Conservation (phyloP, 2,888 invertebrate species). For the Archips crataeganus region DNA sequence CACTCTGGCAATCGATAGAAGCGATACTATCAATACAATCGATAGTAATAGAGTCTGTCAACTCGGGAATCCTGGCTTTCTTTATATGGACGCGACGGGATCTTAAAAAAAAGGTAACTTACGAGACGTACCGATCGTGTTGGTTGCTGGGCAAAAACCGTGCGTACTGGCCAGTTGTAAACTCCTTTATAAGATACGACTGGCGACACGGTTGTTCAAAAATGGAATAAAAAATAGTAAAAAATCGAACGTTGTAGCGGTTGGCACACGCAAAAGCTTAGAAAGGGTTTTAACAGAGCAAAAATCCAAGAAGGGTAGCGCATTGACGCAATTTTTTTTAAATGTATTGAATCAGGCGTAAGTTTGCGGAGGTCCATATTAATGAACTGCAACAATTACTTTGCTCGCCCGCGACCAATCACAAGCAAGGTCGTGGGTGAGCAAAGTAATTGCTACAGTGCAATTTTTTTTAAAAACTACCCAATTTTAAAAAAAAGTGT, state of each 20-base stretch:
- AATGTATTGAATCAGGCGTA: too few species aligned
- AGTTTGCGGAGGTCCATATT: too few species aligned
- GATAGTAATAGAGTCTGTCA: slow-evolving; percentile 65
- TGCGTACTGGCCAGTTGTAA: slow-evolving; percentile 62
- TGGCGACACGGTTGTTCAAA: neutral
- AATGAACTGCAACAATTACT: too few species aligned
- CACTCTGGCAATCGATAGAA: slow-evolving; percentile 25
- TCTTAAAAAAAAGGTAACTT: slow-evolving; percentile 76
- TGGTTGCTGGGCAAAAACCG: slow-evolving; percentile 70
- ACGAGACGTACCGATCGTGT: slow-evolving; percentile 82
- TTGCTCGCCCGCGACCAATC: too few species aligned
- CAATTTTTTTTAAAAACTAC: too few species aligned
- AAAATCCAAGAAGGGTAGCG: neutral
- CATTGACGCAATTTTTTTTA: neutral
- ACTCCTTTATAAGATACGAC: slow-evolving; percentile 52
- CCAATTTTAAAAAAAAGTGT: too few species aligned
- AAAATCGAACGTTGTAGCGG: neutral
- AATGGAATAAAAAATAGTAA: neutral
- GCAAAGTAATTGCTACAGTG: too few species aligned
- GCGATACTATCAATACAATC: slow-evolving; percentile 47
- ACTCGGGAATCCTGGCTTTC: slow-evolving; percentile 61
- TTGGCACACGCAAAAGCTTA: neutral
- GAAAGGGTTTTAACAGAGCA: neutral
- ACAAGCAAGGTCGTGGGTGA: too few species aligned
- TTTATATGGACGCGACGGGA: slow-evolving; percentile 67